phyloP scores from a whole-genome alignment of 2,797 vertebrate genomes.

The Rhynchotus rufescens region DNA sequence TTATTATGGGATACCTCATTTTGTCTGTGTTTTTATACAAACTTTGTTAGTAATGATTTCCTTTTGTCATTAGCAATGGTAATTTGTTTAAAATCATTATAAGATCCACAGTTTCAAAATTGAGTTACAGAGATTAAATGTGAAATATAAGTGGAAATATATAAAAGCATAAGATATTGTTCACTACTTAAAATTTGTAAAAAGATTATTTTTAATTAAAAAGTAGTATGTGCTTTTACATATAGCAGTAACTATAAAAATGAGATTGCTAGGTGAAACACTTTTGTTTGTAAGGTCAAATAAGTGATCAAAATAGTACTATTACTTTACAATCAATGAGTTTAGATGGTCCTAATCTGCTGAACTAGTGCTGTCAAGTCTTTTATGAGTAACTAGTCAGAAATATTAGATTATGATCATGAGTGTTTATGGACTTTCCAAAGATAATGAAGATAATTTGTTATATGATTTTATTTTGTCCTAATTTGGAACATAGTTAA shows the following conservation, averaged over 20 bases:
- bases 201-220: neutral
- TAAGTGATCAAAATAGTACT: neutral
- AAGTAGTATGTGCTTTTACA: neutral
- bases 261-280: neutral
- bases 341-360: neutral
- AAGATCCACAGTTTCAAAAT: neutral
- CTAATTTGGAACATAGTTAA: neutral
- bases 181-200: neutral
- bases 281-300: neutral
- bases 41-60: neutral
- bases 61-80: neutral
- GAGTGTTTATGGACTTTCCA: neutral
- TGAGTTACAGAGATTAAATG: neutral
- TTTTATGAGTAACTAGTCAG: constrained; percentile 32
- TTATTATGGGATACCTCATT: neutral
- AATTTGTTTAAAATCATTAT: neutral
- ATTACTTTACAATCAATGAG: neutral
- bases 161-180: neutral
- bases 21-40: neutral
- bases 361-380: neutral
- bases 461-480: neutral
- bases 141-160: neutral
- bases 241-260: neutral
- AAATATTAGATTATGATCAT: constrained; percentile 15
- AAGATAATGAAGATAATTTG: neutral